phyloP scores from a whole-genome alignment of 2,888 invertebrate species.

The Drosophila quasianomalipes region DNA sequence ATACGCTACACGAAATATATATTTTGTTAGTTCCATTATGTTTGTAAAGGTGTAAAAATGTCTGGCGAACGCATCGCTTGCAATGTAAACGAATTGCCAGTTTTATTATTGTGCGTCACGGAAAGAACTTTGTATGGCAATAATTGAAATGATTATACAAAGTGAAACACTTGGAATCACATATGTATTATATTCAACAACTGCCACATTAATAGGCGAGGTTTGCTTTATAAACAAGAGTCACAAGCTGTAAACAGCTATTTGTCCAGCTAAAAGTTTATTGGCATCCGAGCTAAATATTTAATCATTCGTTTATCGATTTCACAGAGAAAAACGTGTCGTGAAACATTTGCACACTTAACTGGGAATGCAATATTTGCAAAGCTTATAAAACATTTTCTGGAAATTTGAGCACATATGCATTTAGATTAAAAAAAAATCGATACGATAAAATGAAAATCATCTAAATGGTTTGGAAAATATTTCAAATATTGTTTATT shows the following conservation, averaged over 20 bases:
- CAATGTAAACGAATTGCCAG: constrained; percentile 17
- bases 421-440: not conserved
- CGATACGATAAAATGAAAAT: not conserved
- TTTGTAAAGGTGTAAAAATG: constrained; percentile 37
- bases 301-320: constrained; percentile 20
- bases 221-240: not conserved
- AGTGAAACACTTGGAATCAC: constrained; percentile 18
- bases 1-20: constrained; percentile 1
- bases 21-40: constrained; percentile 12
- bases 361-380: not conserved
- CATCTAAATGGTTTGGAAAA: not conserved
- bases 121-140: constrained; percentile 12
- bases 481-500: not conserved
- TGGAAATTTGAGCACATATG: not conserved
- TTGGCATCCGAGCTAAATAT: constrained; percentile 4
- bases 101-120: constrained; percentile 19
- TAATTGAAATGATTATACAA: constrained; percentile 30
- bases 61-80: constrained; percentile 26
- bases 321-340: constrained; percentile 3
- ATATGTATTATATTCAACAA: constrained; percentile 10
- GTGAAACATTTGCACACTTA: not conserved
- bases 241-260: not conserved
- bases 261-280: constrained; percentile 10
- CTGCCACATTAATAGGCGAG: constrained; percentile 19
- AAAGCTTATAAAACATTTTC: not conserved